Percentiles rank a stretch among this genome's conserved stretches.
Conservation (phyloP, 2,797 vertebrate species). For the Etheostoma perlongum region DNA sequence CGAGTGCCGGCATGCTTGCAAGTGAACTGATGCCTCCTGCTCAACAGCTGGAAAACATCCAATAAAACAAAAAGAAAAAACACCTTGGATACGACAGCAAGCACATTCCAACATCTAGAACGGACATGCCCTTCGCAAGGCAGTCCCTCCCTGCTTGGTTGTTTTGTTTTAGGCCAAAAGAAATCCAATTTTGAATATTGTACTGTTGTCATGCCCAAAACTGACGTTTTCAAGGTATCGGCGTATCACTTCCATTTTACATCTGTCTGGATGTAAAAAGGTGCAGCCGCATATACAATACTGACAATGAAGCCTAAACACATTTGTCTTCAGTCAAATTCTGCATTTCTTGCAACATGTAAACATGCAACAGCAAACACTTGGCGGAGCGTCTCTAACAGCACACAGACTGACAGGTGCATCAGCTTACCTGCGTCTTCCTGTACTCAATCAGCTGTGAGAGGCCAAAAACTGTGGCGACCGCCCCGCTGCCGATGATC, state of each 20-base stretch:
- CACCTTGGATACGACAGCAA: neutral
- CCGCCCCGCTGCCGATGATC: constrained; percentile 89
- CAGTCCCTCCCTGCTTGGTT: neutral
- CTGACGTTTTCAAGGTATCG: neutral
- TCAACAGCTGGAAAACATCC: neutral
- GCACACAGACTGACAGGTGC: neutral
- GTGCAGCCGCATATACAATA: neutral
- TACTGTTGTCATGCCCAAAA: neutral
- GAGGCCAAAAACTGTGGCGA: constrained; percentile 89
- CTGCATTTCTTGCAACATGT: neutral
- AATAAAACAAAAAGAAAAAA: neutral
- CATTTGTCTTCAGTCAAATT: neutral
- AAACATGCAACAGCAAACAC: constrained; percentile 6
- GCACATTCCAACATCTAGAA: constrained; percentile 75
- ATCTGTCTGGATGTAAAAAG: neutral
- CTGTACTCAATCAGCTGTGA: constrained; percentile 92
- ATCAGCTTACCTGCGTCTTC: constrained; percentile 85
- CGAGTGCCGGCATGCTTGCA: neutral
- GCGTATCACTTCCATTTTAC: neutral
- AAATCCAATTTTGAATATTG: neutral
- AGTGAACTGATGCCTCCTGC: neutral
- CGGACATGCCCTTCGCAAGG: constrained; percentile 42
- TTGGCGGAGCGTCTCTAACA: neutral
- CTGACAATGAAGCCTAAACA: neutral
- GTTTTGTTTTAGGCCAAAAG: neutral